Base-by-base conservation (phyloP, 1,140 invertebrate genomes). In the Dufourea novaeangliae region DNA sequence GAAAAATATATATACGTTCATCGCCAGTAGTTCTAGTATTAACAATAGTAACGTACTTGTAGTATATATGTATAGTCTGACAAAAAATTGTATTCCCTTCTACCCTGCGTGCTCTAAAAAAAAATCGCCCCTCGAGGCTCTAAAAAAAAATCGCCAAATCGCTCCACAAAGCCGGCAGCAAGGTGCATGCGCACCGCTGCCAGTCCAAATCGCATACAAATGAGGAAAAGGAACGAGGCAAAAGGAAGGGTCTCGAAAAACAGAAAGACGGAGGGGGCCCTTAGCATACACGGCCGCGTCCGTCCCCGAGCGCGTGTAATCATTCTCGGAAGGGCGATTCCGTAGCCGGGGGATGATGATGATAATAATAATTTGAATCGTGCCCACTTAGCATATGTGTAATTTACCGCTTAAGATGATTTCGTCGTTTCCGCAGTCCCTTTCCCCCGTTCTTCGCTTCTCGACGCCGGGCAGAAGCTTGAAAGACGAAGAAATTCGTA, bases 311-410 rank as follows among this genome's bases (percentile, higher is more conserved):
- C 71, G 66, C 71, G 84, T 86, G 87, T 88, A 88, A 90, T 89
- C 78, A 86, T 91, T 91, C 89, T 88, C 71, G 83, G 89, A 90
- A 91, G 82, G 78, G 86, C 81, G 86, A 79, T 79, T 83, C 82
- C 39, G 68, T 34, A 63, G 59, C 39, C 54, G 39, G 74, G 81
- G 84, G 80, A 78, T 87, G 85, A 91, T 88, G 80, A 79, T 86
- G 86, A 91, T 90, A 88, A 91, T 91, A 91, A 91, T 91, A 90
- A 90, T 91, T 86, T 89, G 80, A 88, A 86, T 88, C 80, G 82
- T 70, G 82, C 39, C 86, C 89, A 89, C 84, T 91, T 90, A 91
- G 87, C 87, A 89, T 89, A 89, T 83, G 89, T 90, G 81, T 87
- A 90, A 91, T 90, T 90, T 90, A 79, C 83, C 80, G 86, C 76